Conservation (phyloP, 2,113 vertebrate genomes). For the Microcebus murinus region DNA sequence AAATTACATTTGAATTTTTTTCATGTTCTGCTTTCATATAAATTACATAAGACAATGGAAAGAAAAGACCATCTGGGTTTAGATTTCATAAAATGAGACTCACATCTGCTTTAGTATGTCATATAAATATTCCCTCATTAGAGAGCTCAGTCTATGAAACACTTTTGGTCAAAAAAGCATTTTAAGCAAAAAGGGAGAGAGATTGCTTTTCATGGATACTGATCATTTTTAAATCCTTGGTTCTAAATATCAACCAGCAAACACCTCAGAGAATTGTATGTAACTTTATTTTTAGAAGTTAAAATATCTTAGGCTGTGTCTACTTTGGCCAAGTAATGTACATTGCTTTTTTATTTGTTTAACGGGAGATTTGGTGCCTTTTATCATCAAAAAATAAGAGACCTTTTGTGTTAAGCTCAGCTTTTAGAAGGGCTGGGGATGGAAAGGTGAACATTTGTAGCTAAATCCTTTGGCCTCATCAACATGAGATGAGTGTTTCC, state of each 20-base stretch:
- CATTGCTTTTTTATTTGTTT: constrained; percentile 50
- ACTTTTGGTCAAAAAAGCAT: constrained; percentile 69
- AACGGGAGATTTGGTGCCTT: constrained; percentile 11
- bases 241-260: constrained; percentile 62
- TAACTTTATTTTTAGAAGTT: constrained; percentile 75
- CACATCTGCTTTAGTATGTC: constrained; percentile 78
- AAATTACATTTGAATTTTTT: constrained; percentile 77
- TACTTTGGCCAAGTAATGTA: constrained; percentile 48
- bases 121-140: constrained; percentile 80
- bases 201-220: constrained; percentile 62
- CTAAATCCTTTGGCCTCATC: background rate
- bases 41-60: constrained; percentile 80
- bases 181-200: constrained; percentile 54
- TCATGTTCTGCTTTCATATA: constrained; percentile 77
- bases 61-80: constrained; percentile 79
- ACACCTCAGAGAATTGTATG: constrained; percentile 58
- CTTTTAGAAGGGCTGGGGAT: background rate
- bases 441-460: background rate
- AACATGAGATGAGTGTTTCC: background rate
- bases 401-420: background rate
- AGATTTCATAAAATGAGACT: constrained; percentile 73
- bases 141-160: constrained; percentile 73
- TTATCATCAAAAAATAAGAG: constrained; percentile 30
- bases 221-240: constrained; percentile 70
- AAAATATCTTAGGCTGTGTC: constrained; percentile 32